Evolutionary conservation across 2,888 invertebrate genomes (phyloP).

Genomic region (Drosophila putrida): DNA sequence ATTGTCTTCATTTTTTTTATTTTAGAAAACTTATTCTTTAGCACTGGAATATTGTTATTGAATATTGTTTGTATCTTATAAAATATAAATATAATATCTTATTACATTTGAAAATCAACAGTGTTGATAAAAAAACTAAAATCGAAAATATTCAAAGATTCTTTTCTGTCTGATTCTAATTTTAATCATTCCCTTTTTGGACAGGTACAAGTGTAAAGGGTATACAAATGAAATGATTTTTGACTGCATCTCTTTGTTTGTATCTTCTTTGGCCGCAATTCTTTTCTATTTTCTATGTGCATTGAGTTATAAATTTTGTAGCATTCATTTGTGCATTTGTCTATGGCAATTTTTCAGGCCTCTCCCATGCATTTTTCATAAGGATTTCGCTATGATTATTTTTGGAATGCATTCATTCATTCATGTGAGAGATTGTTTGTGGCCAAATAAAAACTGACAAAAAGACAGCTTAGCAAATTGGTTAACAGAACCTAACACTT

Average conservation of each 20-base stretch:
- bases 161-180: too few relatives aligned
- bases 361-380: conserved; percentile 43
- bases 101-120: background rate
- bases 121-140: too few relatives aligned
- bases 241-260: conserved; percentile 36
- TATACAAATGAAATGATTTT: conserved; percentile 44
- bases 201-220: background rate
- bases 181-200: background rate
- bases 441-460: conserved; percentile 16
- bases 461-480: conserved; percentile 36
- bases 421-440: conserved; percentile 61
- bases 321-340: conserved; percentile 65
- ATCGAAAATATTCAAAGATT: too few relatives aligned
- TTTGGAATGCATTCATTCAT: conserved; percentile 25
- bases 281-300: conserved; percentile 65
- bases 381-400: conserved; percentile 28
- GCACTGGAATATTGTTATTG: too few relatives aligned
- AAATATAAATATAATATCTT: too few relatives aligned
- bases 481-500: conserved; percentile 4
- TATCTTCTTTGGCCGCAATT: conserved; percentile 34
- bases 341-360: conserved; percentile 48
- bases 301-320: conserved; percentile 71
- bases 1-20: too few relatives aligned
- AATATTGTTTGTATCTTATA: too few relatives aligned
- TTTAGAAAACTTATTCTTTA: too few relatives aligned